A percentile compares a stretch with the other conserved stretches of the same genome.
These are phyloP conservation scores for Heliconius congener DNA, from an alignment of 1,140 invertebrate species.

Conservation along the genomic window DNA sequence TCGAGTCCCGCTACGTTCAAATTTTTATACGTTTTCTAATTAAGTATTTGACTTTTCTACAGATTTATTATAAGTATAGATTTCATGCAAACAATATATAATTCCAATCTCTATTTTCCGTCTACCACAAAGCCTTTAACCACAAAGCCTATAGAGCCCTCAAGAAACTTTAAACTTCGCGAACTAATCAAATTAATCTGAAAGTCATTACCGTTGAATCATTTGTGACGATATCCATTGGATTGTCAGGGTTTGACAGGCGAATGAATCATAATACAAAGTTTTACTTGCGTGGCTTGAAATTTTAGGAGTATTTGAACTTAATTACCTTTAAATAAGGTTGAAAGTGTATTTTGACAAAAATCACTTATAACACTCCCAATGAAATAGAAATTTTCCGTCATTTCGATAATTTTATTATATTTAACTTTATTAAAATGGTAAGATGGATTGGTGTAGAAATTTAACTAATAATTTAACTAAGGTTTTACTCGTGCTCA, in stretches of 20 bases:
- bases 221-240: conserved; percentile 13
- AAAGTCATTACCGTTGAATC: conserved; percentile 1
- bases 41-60: too few species aligned
- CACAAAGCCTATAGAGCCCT: neutral
- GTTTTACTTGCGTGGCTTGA: neutral
- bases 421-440: neutral
- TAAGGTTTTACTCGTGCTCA: neutral
- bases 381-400: too few species aligned
- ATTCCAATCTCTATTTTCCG: neutral
- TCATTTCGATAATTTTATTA: too few species aligned
- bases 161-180: neutral
- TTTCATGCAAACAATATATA: neutral
- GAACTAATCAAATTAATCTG: conserved; percentile 10
- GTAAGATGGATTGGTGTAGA: neutral
- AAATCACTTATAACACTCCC: too few species aligned
- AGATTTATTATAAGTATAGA: too few species aligned
- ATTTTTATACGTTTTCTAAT: too few species aligned
- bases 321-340: neutral
- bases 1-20: too few species aligned
- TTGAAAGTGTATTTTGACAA: too few species aligned
- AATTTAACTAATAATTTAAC: neutral
- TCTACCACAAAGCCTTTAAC: neutral
- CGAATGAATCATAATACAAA: conserved; percentile 14
- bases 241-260: conserved; percentile 4
- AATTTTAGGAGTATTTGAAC: neutral